Evolutionary conservation across 2,888 invertebrate genomes (phyloP), one percentile per base, ranked within the genome.

Genomic region (Argyresthia goedartella): DNA sequence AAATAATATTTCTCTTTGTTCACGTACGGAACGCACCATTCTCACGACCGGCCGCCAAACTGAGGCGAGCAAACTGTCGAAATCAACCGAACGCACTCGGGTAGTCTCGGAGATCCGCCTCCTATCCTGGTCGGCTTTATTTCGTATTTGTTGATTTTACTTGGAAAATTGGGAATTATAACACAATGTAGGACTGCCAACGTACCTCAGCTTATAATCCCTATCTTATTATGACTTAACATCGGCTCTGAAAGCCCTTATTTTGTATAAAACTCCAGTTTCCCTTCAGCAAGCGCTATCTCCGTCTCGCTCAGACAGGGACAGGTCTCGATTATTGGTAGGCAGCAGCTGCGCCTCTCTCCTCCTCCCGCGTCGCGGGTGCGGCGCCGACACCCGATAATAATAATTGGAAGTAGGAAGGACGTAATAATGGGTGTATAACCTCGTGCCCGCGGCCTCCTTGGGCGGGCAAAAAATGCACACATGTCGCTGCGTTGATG

Each of bases 271-370:
- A 25, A 25, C 3, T 2, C 25, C 25, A 25, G 25, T 25, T 25
- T 25, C 6, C 6, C 25, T 6, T 25, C 25, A 25, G 25, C 25
- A 25, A 25, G 25, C 25, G 25, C 50, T 76, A 69, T 73, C 67
- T 69, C 84, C 60, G 57, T 85, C 82, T 80, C 81, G 50, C 68
- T 85, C 78, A 71, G 60, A 60, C 63, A 54, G 60, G 68, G 75
- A 80, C 78, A 74, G 72, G 79, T 85, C 82, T 85, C 84, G 85
- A 85, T 87, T 87, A 86, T 87, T 86, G 87, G 87, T 87, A 87
- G 87, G 86, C 82, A 86, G 87, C 87, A 86, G 87, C 85, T 87
- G 87, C 80, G 85, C 82, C 85, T 85, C 86, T 86, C 85, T 82
- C 81, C 85, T 82, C 85, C 86, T 81, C 85, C 84, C 84, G 53